Base-by-base conservation (phyloP, 2,797 vertebrate genomes). In the Diplodus sargus region DNA sequence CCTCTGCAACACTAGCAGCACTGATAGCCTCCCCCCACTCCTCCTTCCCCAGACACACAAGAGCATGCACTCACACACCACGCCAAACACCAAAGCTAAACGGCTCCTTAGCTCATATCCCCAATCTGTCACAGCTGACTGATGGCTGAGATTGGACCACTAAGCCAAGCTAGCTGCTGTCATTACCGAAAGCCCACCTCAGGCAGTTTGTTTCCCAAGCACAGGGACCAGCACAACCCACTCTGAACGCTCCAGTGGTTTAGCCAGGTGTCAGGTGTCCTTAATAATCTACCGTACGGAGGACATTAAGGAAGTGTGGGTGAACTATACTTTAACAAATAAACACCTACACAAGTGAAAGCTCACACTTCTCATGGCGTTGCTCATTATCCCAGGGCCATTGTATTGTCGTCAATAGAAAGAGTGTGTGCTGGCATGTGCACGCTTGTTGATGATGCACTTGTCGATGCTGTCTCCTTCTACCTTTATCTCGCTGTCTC, bases 101-200 rank as follows among this genome's bases (percentile, higher is more conserved):
- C 90, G 81, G 89, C 90, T 93, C 84, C 91, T 92, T 92, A 92
- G 90, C 92, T 92, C 92, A 92, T 93, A 93, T 93, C 92, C 92
- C 91, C 93, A 94, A 94, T 93, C 92, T 91, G 93, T 94, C 92
- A 93, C 92, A 90, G 92, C 89, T 93, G 92, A 94, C 90, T 93
- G 92, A 94, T 94, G 92, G 88, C 92, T 90, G 81, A 90, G 91
- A 92, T 93, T 90, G 93, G 87, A 90, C 78, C 81, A 30, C 92
- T 93, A 91, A 93, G 85, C 93, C 91, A 65, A 83, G 92, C 91
- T 89, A 85, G 92, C 92, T 78, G 84, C 89, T 85, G 92, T 92
- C 92, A 90, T 92, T 93, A 93, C 90, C 34, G 12, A 75, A 54
- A 90, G 83, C 87, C 91, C 88, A 90, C 91, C 91, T 87, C 87